Percentiles rank a stretch among this genome's conserved stretches.
Conservation (phyloP, 2,797 vertebrate species). For the Hydrophis major region DNA sequence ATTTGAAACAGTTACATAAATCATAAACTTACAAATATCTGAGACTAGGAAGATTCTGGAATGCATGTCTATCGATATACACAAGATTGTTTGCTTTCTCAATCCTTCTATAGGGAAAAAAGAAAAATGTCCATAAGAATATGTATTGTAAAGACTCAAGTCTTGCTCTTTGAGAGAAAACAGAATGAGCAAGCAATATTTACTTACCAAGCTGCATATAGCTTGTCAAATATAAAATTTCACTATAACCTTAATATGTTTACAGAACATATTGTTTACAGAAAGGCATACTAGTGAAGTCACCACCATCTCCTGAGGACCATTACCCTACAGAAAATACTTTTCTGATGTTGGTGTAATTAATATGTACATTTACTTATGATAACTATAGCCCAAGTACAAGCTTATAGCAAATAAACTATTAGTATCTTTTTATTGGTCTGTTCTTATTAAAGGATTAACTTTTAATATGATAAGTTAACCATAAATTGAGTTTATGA, state of each 20-base stretch:
- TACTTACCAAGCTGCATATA: not conserved
- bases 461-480: not conserved
- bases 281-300: not conserved
- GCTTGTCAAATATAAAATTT: not conserved
- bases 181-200: not conserved
- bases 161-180: not conserved
- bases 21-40: constrained; percentile 83
- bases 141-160: not conserved
- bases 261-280: not conserved
- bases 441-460: not conserved
- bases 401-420: not conserved
- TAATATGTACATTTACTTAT: not conserved
- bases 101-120: constrained; percentile 81
- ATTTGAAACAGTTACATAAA: not conserved
- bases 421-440: not conserved
- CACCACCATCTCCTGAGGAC: not conserved
- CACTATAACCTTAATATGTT: not conserved
- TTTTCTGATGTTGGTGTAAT: no score
- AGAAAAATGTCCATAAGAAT: constrained; percentile 31
- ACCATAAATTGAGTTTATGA: not conserved
- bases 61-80: constrained; percentile 81
- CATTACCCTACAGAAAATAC: not conserved
- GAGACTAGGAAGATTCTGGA: constrained; percentile 83
- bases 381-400: not conserved
- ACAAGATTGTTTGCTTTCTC: constrained; percentile 86